Evolutionary conservation across 2,888 invertebrate species (phyloP).

Genomic region (Lampropteryx suffumata): DNA sequence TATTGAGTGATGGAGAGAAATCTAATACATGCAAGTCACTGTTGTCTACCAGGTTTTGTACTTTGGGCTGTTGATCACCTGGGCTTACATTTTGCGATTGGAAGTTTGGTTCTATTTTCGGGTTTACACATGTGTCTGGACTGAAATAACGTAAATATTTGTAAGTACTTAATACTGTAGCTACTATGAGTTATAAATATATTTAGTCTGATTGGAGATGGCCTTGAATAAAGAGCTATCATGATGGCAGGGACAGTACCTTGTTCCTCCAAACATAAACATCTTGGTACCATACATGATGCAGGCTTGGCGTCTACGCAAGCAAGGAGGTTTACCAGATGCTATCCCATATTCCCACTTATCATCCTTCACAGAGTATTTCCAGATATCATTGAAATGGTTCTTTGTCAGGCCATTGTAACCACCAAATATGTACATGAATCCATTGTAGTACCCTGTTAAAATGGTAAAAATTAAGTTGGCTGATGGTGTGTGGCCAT

Average conservation of each 20-base stretch:
- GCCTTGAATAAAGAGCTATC: too few species aligned
- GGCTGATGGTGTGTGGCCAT: neutral
- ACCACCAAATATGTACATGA: conserved; percentile 95
- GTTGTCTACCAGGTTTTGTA: conserved; percentile 86
- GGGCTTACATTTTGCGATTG: too few species aligned
- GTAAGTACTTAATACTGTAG: too few species aligned
- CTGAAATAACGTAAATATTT: conserved; percentile 43
- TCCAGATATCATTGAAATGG: conserved; percentile 93
- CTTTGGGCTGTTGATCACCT: neutral
- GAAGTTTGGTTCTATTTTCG: too few species aligned
- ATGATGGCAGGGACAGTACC: too few species aligned
- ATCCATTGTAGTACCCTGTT: conserved; percentile 89
- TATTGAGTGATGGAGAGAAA: conserved; percentile 89
- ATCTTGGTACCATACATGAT: conserved; percentile 88
- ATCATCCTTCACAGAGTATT: conserved; percentile 85
- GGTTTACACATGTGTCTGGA: conserved; percentile 33
- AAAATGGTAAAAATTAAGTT: conserved; percentile 38
- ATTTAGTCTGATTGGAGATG: too few species aligned
- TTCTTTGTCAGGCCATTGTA: conserved; percentile 89
- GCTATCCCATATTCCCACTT: conserved; percentile 84
- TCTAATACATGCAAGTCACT: conserved; percentile 93
- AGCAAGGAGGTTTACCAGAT: conserved; percentile 83
- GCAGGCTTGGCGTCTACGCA: conserved; percentile 90
- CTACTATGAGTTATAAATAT: too few species aligned
- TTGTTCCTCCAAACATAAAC: conserved; percentile 95